Evolutionary conservation across 2,888 invertebrate species (phyloP).

Genomic region (Megaustenia siamemsis): DNA sequence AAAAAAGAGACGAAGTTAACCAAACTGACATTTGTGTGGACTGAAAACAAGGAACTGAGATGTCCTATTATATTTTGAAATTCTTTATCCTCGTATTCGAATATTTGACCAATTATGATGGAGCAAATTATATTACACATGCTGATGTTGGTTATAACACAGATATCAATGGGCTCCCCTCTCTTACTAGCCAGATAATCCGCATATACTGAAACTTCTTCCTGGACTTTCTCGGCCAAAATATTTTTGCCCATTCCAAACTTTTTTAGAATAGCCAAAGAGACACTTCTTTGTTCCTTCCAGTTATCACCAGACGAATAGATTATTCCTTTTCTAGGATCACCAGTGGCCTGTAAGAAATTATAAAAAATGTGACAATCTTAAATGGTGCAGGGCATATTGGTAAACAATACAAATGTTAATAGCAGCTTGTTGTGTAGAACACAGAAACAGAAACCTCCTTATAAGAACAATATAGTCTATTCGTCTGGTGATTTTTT

Average conservation of each 20-base stretch:
- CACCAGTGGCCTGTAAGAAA: background rate
- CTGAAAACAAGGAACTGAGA: no score
- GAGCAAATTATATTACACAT: conserved; percentile 14
- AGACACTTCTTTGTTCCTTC: background rate
- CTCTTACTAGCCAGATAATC: background rate
- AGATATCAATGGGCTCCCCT: background rate
- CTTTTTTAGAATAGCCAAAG: background rate
- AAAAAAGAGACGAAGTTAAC: background rate
- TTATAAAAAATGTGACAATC: no score
- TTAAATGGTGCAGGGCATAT: no score
- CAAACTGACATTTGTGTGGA: background rate
- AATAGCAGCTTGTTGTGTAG: no score
- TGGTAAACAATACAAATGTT: no score
- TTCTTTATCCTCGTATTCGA: background rate
- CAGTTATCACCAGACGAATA: background rate
- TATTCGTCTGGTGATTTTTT: no score
- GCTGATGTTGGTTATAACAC: background rate
- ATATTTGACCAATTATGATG: background rate
- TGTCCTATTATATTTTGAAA: background rate
- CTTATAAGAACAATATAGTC: no score
- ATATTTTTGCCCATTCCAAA: background rate
- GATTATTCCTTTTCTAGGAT: background rate
- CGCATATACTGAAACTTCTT: background rate
- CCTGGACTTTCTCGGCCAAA: background rate
- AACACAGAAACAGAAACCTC: no score